Percentiles rank a stretch among this genome's conserved stretches.
Conservation (phyloP, 2,113 vertebrate genomes). For the Atractosteus spatula region DNA sequence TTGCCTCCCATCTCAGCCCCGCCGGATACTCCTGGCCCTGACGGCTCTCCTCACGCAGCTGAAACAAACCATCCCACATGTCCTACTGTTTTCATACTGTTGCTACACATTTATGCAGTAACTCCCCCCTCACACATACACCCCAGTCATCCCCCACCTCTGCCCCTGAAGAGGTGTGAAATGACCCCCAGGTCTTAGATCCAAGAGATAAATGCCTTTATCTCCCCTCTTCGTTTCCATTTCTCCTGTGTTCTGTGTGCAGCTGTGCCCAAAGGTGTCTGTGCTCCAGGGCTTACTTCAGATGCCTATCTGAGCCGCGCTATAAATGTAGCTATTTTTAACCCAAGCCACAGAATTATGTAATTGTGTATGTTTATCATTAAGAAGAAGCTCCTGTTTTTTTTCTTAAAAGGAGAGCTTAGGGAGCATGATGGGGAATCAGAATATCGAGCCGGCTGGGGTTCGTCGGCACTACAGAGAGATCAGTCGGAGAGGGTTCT, state of each 20-base stretch:
- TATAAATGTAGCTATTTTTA: conserved; percentile 51
- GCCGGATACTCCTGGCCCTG: no score
- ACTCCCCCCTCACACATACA: background rate
- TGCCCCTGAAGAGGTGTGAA: background rate
- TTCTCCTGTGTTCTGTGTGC: background rate
- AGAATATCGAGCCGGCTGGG: no score
- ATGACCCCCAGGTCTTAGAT: no score
- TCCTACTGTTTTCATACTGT: no score
- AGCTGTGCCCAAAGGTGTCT: conserved; percentile 30
- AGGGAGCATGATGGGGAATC: no score
- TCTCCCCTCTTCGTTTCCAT: conserved; percentile 1
- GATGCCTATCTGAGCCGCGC: conserved; percentile 27
- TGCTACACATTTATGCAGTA: no score
- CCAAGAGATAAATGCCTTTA: background rate
- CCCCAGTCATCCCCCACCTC: background rate
- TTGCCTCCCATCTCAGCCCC: no score
- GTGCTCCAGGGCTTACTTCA: conserved; percentile 39
- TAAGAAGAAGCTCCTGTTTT: background rate
- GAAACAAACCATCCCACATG: no score
- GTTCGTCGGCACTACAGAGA: no score
- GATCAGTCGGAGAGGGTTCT: no score
- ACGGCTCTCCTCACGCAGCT: no score
- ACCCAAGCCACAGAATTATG: conserved; percentile 49
- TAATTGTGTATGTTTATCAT: conserved; percentile 57
- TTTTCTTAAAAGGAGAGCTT: background rate